Evolutionary conservation across 2,888 invertebrate genomes (phyloP).

Genomic region (Keiferia lycopersicella): DNA sequence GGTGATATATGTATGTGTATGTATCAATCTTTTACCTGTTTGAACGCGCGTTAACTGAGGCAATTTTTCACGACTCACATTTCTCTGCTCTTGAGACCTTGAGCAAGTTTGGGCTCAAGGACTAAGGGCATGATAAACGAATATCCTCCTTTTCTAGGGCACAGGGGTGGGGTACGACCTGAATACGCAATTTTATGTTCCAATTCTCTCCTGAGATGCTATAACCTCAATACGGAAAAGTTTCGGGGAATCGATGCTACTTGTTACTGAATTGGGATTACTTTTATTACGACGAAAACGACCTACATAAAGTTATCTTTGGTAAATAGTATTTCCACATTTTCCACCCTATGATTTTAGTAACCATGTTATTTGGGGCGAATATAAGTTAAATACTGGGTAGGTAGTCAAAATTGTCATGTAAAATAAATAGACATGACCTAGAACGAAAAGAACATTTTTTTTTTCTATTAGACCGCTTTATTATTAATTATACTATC

Average conservation of each 20-base stretch:
- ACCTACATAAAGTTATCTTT: not conserved
- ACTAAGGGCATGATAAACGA: conserved; percentile 66
- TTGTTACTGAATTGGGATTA: conserved; percentile 6
- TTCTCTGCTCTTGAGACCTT: conserved; percentile 48
- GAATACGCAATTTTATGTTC: conserved; percentile 56
- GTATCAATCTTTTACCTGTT: too few species aligned
- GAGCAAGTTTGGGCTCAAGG: conserved; percentile 67
- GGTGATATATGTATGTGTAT: too few species aligned
- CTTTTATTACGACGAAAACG: not conserved
- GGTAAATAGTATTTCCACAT: too few species aligned
- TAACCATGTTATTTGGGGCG: not conserved
- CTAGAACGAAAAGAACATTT: not conserved
- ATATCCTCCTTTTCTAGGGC: conserved; percentile 69
- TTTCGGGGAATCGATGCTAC: not conserved
- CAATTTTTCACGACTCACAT: too few species aligned
- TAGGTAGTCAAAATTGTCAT: too few species aligned
- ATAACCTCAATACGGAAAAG: conserved; percentile 18
- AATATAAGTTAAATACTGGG: not conserved
- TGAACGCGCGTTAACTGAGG: too few species aligned
- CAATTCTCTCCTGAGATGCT: conserved; percentile 23
- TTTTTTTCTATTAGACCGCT: not conserved
- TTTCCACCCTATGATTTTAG: not conserved
- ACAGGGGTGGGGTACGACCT: conserved; percentile 50
- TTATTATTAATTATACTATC: too few species aligned
- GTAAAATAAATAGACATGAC: too few species aligned